A percentile compares a stretch with the other conserved stretches of the same genome.
Conservation (phyloP, 2,888 invertebrate species). For the Oligia latruncula region DNA sequence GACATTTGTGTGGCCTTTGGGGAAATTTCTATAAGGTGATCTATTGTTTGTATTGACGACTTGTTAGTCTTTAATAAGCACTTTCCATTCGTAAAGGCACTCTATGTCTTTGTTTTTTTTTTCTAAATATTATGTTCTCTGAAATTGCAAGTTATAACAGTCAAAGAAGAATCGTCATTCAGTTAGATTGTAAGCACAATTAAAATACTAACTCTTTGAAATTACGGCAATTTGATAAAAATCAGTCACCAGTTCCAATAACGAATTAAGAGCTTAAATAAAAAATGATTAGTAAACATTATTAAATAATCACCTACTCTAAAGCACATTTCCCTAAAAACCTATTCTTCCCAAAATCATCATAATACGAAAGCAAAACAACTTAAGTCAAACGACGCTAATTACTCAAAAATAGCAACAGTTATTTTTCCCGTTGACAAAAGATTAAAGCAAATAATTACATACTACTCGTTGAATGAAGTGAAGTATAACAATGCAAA, state of each 20-base stretch:
- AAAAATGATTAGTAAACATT: neutral
- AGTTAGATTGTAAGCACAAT: neutral
- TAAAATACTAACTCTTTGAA: neutral
- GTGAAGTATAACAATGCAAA: conserved; percentile 64
- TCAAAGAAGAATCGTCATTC: neutral
- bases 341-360: conserved; percentile 17
- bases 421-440: conserved; percentile 55
- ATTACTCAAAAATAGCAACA: conserved; percentile 50
- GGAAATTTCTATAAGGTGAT: conserved; percentile 63
- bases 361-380: conserved; percentile 32
- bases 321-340: conserved; percentile 22
- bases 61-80: conserved; percentile 38
- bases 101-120: neutral
- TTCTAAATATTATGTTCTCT: neutral
- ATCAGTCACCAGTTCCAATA: neutral
- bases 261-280: neutral
- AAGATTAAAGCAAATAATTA: conserved; percentile 52
- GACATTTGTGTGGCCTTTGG: conserved; percentile 63
- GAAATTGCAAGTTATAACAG: neutral
- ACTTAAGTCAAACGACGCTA: conserved; percentile 21
- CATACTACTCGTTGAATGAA: conserved; percentile 32
- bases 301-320: neutral
- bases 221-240: neutral
- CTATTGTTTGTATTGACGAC: conserved; percentile 64
- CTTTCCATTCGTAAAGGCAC: conserved; percentile 40